A percentile compares a stretch with the other conserved stretches of the same genome.
Evolutionary conservation across 1,140 invertebrate genomes (phyloP).

Genomic region (Latrodectus geometricus): DNA sequence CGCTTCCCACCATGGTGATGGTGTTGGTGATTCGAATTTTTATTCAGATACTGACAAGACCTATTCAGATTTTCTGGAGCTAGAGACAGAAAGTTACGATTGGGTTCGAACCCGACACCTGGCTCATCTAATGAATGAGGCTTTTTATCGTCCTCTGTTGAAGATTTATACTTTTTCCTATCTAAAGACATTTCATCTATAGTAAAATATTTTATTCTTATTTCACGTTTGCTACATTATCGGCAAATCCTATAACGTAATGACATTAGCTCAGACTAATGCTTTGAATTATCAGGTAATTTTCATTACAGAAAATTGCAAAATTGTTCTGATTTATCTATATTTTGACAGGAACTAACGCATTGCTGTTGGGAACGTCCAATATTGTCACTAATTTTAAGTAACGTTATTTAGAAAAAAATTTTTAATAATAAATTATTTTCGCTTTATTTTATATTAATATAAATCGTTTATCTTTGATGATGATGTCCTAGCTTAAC

Average conservation of each 20-base stretch:
- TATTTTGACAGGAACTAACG: no score
- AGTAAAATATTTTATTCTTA: background rate
- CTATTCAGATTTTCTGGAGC: constrained; percentile 35
- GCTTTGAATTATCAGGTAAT: background rate
- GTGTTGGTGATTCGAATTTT: constrained; percentile 34
- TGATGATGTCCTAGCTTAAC: no score
- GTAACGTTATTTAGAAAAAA: no score
- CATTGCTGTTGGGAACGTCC: no score
- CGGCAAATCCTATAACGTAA: background rate
- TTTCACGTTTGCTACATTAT: background rate
- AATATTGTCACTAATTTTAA: no score
- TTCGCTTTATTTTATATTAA: no score
- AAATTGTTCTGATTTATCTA: background rate
- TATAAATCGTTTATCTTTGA: no score
- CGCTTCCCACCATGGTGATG: constrained; percentile 20
- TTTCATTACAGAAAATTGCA: background rate
- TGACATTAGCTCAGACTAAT: background rate
- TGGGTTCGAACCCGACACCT: background rate
- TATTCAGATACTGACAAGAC: constrained; percentile 35
- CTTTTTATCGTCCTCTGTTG: background rate
- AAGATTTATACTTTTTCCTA: constrained; percentile 12
- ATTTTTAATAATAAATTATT: no score
- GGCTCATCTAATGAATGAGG: constrained; percentile 17
- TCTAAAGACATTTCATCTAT: constrained; percentile 32
- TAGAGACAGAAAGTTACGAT: constrained; percentile 31